phyloP scores from a whole-genome alignment of 2,797 vertebrate genomes.

The Masticophis lateralis region DNA sequence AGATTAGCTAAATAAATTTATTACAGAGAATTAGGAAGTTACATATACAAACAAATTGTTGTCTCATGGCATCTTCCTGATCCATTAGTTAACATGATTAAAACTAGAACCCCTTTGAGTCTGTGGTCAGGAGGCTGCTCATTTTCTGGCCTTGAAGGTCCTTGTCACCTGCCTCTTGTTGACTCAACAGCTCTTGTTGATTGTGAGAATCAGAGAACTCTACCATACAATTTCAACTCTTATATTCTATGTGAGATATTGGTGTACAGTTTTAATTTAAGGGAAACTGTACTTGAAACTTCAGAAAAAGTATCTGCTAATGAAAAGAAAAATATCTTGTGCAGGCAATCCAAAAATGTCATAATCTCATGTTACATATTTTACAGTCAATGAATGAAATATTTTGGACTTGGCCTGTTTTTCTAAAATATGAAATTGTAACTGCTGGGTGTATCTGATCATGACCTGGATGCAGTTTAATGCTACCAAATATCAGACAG shows the following conservation, averaged over 20 bases:
- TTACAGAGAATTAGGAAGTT: neutral
- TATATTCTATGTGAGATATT: neutral
- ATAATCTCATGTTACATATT: neutral
- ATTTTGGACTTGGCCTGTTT: neutral
- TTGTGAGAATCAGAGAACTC: neutral
- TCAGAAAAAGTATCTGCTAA: neutral
- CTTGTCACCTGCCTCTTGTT: neutral
- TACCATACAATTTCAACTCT: neutral
- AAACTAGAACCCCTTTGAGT: neutral
- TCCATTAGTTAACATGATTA: neutral
- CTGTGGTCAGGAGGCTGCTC: neutral
- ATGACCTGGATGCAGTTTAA: neutral
- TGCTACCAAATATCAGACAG: neutral
- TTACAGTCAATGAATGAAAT: neutral
- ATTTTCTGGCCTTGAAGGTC: neutral
- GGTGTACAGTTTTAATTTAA: neutral
- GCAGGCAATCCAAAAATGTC: neutral
- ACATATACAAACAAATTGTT: neutral
- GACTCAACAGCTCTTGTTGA: neutral
- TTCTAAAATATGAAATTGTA: neutral
- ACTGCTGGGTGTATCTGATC: neutral
- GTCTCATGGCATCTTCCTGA: neutral
- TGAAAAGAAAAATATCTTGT: neutral
- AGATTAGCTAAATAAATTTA: neutral
- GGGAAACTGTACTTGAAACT: neutral